Evolutionary conservation across 92 coral and sea anemone species (phyloP).

Genomic region (Blastomussa wellsi): DNA sequence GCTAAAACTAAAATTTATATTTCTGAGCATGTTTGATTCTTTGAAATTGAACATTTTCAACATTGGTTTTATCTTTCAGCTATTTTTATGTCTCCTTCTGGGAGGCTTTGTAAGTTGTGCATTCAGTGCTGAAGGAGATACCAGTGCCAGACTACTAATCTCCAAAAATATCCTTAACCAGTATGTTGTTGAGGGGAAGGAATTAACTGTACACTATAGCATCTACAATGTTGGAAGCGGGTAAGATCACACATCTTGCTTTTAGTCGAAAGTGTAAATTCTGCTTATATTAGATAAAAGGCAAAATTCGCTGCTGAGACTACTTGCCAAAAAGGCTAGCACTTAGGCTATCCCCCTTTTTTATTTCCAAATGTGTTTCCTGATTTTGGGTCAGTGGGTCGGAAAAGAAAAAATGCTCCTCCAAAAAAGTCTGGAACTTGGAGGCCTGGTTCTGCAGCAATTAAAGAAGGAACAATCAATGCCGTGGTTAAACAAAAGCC

Average conservation of each 20-base stretch:
- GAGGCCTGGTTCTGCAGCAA: too few relatives aligned
- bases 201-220: constrained; percentile 85
- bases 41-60: background rate
- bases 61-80: constrained; percentile 16
- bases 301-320: too few relatives aligned
- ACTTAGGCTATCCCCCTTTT: too few relatives aligned
- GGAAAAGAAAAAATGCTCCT: too few relatives aligned
- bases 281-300: background rate
- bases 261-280: background rate
- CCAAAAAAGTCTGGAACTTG: too few relatives aligned
- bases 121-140: constrained; percentile 72
- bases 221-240: constrained; percentile 96
- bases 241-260: constrained; percentile 43
- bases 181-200: constrained; percentile 94
- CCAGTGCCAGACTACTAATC: constrained; percentile 83
- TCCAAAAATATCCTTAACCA: constrained; percentile 93
- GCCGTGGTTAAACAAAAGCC: too few relatives aligned
- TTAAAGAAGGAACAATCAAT: too few relatives aligned
- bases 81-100: constrained; percentile 55
- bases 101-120: constrained; percentile 49
- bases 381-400: too few relatives aligned
- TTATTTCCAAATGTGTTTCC: too few relatives aligned
- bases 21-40: too few relatives aligned
- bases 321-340: too few relatives aligned
- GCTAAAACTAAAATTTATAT: too few relatives aligned